Base-by-base conservation (phyloP, 1,140 invertebrate species). In the Papilio helenus region DNA sequence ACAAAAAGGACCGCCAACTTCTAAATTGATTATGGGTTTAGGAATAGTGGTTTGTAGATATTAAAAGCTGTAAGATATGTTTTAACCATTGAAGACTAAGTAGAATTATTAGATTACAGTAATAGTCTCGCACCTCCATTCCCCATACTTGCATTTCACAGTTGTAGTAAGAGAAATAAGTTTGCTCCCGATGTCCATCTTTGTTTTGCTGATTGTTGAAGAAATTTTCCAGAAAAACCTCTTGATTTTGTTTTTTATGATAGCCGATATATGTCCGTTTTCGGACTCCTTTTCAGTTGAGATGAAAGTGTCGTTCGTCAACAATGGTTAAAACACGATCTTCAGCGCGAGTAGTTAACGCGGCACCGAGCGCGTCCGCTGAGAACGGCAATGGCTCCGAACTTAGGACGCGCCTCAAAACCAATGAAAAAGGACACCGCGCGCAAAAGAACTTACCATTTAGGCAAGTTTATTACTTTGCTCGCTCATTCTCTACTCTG, bases 271-370 rank as follows among this genome's bases (percentile, higher is more conserved):
- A 88, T 87, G 92, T 94, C 91, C 90, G 85, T 90, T 94, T 90
- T 88, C 84, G 91, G 91, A 93, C 91, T 87, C 85, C 82, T 93
- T 85, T 93, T 94, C 93, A 93, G 92, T 93, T 94, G 90, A 93
- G 87, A 92, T 92, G 92, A 93, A 85, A 92, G 88, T 91, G 87
- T 93, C 85, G 88, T 86, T 89, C 89, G 88, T 93, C 92, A 91
- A 93, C 92, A 94, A 94, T 94, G 93, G 93, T 94, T 94, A 94
- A 94, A 94, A 94, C 93, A 94, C 89, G 93, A 86, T 94, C 93
- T 93, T 91, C 93, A 92, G 92, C 93, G 87, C 89, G 93, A 82
- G 93, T 94, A 94, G 93, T 89, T 86, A 92, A 85, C 80, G 89
- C 87, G 85, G 87, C 88, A 84, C 85, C 87, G 87, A 87, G 85